Evolutionary conservation across 2,113 vertebrate species (phyloP).

Genomic region (Oncorhynchus mykiss): DNA sequence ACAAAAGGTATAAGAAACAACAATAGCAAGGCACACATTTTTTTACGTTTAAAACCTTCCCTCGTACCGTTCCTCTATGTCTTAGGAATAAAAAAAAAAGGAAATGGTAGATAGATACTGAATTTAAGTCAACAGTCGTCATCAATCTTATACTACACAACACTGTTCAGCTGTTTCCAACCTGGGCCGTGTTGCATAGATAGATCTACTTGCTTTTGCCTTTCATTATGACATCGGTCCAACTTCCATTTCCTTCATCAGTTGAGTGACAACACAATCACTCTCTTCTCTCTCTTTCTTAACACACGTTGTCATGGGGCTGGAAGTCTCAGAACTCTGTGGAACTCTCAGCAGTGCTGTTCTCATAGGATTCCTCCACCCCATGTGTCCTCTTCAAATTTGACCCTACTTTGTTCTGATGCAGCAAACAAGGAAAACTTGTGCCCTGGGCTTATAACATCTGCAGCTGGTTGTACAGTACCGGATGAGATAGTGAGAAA

Average conservation of each 20-base stretch:
- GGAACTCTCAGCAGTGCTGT: too few species aligned
- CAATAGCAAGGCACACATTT: slow-evolving; percentile 93
- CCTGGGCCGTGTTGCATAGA: slow-evolving; percentile 90
- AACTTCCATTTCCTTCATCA: not conserved
- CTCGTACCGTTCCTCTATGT: slow-evolving; percentile 61
- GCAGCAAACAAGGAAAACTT: not conserved
- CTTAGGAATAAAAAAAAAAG: slow-evolving; percentile 64
- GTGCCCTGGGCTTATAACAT: slow-evolving; percentile 24
- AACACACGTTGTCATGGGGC: too few species aligned
- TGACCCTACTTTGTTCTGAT: not conserved
- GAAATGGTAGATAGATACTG: slow-evolving; percentile 70
- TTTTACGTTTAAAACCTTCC: slow-evolving; percentile 69
- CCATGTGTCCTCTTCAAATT: not conserved
- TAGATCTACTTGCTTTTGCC: slow-evolving; percentile 43
- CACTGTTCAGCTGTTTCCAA: slow-evolving; percentile 75
- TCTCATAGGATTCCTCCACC: not conserved
- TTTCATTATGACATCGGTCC: slow-evolving; percentile 3
- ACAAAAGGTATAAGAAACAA: slow-evolving; percentile 88
- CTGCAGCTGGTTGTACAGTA: slow-evolving; percentile 23
- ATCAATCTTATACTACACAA: slow-evolving; percentile 76
- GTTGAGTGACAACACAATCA: not conserved
- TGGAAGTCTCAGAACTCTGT: too few species aligned
- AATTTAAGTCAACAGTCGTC: slow-evolving; percentile 74
- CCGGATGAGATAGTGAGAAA: slow-evolving; percentile 23
- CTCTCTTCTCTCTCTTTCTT: slow-evolving; percentile 1